Conservation (phyloP, 2,888 invertebrate species). For the Galeruca laticollis region DNA sequence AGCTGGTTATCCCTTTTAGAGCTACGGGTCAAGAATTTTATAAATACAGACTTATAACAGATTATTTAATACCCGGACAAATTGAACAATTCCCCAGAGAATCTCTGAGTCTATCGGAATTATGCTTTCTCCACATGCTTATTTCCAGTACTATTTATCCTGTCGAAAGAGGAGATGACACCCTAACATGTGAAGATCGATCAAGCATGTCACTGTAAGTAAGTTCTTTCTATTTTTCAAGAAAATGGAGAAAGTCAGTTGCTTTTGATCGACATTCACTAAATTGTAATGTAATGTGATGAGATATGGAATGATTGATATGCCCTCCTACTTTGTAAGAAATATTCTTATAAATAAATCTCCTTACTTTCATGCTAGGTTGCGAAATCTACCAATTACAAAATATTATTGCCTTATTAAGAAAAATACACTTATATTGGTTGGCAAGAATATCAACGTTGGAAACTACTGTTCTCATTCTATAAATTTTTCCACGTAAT, state of each 20-base stretch:
- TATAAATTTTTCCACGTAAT: background rate
- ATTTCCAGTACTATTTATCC: constrained; percentile 72
- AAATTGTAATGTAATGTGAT: background rate
- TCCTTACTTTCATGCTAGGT: no score
- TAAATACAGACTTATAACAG: constrained; percentile 72
- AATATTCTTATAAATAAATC: no score
- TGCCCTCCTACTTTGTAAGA: no score
- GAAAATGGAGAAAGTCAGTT: constrained; percentile 15
- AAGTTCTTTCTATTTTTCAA: constrained; percentile 26
- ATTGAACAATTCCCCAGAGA: constrained; percentile 59
- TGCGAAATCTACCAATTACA: no score
- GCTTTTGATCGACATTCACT: constrained; percentile 2
- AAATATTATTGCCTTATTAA: no score
- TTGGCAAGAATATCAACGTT: no score
- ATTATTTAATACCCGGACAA: constrained; percentile 71
- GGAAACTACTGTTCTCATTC: no score
- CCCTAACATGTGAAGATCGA: constrained; percentile 65
- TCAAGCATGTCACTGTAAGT: constrained; percentile 53
- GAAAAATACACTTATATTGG: no score
- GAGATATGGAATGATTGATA: no score
- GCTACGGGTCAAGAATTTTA: constrained; percentile 73
- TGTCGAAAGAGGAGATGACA: constrained; percentile 74
- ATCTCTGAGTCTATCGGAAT: constrained; percentile 66
- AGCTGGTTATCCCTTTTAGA: constrained; percentile 68
- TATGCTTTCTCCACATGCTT: constrained; percentile 71